These are phyloP conservation scores for Napeogenes inachia DNA, from an alignment of 2,888 invertebrate genomes.

Conservation along the genomic window DNA sequence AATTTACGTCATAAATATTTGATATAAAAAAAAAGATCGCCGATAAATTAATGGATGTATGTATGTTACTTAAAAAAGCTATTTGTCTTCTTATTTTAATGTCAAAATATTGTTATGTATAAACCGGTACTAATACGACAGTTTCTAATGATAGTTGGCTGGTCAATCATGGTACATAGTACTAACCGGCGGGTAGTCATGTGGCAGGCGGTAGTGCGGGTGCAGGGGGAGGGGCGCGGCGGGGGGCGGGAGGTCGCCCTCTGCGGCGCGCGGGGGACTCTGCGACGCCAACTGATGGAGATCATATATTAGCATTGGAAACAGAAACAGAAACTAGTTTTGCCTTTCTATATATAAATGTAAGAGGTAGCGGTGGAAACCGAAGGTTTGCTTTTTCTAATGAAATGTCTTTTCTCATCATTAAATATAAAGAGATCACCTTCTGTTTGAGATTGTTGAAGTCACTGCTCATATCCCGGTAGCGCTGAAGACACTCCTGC, in stretches of 20 bases:
- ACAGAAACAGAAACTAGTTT: neutral
- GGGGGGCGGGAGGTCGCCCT: conserved; percentile 51
- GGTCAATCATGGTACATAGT: neutral
- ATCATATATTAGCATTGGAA: neutral
- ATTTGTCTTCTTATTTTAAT: too few species aligned
- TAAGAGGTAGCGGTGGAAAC: too few species aligned
- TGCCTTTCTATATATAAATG: neutral
- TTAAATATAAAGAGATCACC: conserved; percentile 35
- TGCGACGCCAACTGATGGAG: conserved; percentile 47
- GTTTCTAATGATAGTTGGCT: neutral
- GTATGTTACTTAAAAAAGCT: too few species aligned
- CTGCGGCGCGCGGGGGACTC: conserved; percentile 53
- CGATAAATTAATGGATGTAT: too few species aligned
- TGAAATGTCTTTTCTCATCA: too few species aligned
- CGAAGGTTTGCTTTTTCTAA: neutral
- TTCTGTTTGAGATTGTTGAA: conserved; percentile 66
- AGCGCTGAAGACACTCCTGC: conserved; percentile 71
- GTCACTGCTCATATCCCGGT: conserved; percentile 68
- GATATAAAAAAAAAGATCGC: too few species aligned
- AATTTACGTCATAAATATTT: too few species aligned
- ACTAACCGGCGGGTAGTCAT: conserved; percentile 47
- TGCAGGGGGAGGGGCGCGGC: conserved; percentile 49
- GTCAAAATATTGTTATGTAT: too few species aligned
- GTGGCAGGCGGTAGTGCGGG: conserved; percentile 49
- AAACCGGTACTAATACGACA: neutral